Conservation (phyloP, 2,797 vertebrate genomes). For the Spinus olivaceus region DNA sequence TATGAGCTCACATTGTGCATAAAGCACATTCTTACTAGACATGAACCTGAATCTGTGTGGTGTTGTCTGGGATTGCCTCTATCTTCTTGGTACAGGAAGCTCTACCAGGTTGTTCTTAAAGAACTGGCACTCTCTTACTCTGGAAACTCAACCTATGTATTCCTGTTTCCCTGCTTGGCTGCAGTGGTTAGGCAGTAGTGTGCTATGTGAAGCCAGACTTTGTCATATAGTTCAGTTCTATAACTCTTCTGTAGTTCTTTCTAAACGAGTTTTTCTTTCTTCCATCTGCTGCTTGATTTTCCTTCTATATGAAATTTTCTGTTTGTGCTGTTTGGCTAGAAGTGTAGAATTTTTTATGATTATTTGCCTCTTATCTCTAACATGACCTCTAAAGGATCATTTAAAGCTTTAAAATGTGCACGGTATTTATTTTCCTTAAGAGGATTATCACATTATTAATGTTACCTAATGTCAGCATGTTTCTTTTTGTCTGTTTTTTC, state of each 20-base stretch:
- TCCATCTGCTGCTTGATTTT: neutral
- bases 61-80: neutral
- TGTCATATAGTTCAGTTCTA: neutral
- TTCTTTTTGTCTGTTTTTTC: neutral
- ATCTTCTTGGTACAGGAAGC: neutral
- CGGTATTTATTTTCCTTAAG: neutral
- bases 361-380: neutral
- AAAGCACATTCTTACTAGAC: neutral
- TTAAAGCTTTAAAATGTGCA: neutral
- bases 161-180: neutral
- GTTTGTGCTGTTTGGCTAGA: neutral
- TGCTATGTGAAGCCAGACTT: neutral
- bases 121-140: accelerated
- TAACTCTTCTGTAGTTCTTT: neutral
- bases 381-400: neutral
- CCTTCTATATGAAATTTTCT: neutral
- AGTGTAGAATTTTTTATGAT: neutral
- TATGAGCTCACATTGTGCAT: neutral
- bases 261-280: neutral
- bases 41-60: neutral
- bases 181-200: neutral
- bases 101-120: neutral
- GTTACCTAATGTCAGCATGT: neutral
- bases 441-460: neutral
- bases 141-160: neutral